A percentile compares a stretch with the other conserved stretches of the same genome.
Conservation (phyloP, 2,888 invertebrate species). For the Idaea dimidiata region DNA sequence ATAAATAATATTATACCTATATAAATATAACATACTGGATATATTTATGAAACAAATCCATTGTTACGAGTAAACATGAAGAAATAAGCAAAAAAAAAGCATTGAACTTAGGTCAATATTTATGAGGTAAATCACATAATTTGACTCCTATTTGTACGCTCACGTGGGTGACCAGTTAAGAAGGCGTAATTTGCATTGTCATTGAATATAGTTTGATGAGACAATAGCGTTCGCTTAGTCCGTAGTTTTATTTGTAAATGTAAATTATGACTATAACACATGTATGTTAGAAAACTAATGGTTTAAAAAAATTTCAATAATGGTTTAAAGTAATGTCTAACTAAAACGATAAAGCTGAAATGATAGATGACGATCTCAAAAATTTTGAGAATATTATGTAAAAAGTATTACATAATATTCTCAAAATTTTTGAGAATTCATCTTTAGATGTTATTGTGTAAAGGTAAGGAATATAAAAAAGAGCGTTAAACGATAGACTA, state of each 20-base stretch:
- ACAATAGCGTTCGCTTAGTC: slow-evolving; percentile 48
- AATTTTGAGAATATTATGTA: no score
- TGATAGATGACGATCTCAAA: no score
- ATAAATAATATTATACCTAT: not conserved
- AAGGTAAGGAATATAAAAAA: no score
- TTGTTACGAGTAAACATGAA: slow-evolving; percentile 1
- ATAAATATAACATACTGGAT: not conserved
- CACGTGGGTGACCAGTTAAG: slow-evolving; percentile 34
- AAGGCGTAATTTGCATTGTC: slow-evolving; percentile 46
- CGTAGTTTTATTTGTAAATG: slow-evolving; percentile 32
- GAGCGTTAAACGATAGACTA: no score
- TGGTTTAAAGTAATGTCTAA: not conserved
- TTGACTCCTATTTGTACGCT: slow-evolving; percentile 16
- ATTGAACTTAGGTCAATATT: slow-evolving; percentile 35
- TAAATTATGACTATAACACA: slow-evolving; percentile 19
- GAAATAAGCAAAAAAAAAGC: slow-evolving; percentile 21
- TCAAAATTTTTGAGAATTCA: no score
- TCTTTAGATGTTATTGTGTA: no score
- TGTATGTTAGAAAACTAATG: slow-evolving; percentile 27
- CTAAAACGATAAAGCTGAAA: no score
- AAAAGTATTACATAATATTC: no score
- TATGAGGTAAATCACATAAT: slow-evolving; percentile 11
- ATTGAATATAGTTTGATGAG: slow-evolving; percentile 43
- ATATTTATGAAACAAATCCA: not conserved
- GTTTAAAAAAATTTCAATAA: not conserved